A percentile compares a stretch with the other conserved stretches of the same genome.
phyloP scores from a whole-genome alignment of 1,140 invertebrate species.

The Drosophila subobscura region DNA sequence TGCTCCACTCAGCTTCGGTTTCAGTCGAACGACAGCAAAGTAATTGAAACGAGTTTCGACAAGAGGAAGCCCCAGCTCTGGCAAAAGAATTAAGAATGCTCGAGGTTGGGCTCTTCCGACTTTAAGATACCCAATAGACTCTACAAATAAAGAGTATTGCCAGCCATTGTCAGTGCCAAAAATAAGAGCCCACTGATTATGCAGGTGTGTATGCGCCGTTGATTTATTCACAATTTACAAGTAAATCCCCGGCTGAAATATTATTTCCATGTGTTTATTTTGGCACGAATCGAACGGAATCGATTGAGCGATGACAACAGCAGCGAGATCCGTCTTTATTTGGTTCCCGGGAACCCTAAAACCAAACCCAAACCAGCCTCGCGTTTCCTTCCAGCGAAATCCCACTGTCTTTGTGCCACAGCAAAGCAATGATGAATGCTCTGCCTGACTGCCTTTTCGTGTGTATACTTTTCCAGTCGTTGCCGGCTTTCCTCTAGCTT shows the following conservation, averaged over 20 bases:
- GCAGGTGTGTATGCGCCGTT: constrained; percentile 45
- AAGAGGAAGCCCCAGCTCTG: too few species aligned
- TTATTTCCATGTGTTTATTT: constrained; percentile 77
- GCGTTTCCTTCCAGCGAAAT: constrained; percentile 30
- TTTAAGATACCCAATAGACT: too few species aligned
- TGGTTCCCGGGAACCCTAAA: neutral
- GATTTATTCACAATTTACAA: constrained; percentile 76
- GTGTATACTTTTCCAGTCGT: constrained; percentile 11
- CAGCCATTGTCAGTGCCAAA: constrained; percentile 46
- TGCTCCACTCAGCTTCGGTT: constrained; percentile 55
- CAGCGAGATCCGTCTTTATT: constrained; percentile 15
- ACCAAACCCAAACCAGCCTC: neutral
- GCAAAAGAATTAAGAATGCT: too few species aligned
- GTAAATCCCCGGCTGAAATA: constrained; percentile 70
- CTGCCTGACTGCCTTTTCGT: constrained; percentile 10
- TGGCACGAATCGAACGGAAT: constrained; percentile 48
- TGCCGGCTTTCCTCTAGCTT: constrained; percentile 36
- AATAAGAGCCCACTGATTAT: constrained; percentile 50
- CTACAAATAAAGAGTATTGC: neutral
- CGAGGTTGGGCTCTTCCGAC: too few species aligned
- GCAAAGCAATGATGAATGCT: constrained; percentile 43
- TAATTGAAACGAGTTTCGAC: constrained; percentile 71
- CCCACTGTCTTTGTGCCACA: constrained; percentile 36
- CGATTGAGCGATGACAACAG: constrained; percentile 52
- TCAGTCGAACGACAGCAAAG: constrained; percentile 33